A percentile compares a stretch with the other conserved stretches of the same genome.
phyloP scores from a whole-genome alignment of 2,113 vertebrate species.

The Eurypyga helias region DNA sequence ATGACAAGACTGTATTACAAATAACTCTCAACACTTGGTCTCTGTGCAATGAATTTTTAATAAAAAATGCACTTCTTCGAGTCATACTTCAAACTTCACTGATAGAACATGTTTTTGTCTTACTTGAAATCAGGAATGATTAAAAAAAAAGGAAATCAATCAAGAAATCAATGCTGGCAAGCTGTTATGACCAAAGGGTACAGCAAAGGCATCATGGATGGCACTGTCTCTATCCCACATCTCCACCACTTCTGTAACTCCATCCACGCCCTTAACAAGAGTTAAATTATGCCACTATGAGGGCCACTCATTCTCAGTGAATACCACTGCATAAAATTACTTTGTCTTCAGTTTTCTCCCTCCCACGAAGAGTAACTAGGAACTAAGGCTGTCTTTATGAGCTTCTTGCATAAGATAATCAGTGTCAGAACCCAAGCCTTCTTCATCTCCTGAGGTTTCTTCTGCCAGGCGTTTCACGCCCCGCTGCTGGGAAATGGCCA shows the following conservation, averaged over 20 bases:
- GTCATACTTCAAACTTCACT: not conserved
- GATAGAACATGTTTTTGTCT: not conserved
- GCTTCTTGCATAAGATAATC: slow-evolving; percentile 40
- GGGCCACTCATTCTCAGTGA: slow-evolving; percentile 66
- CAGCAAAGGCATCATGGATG: not conserved
- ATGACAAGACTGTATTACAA: not conserved
- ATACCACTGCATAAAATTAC: slow-evolving; percentile 59
- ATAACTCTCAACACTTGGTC: not conserved
- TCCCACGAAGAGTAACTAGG: not conserved
- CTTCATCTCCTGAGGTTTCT: slow-evolving; percentile 29
- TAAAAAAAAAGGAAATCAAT: not conserved
- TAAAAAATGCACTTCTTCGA: not conserved
- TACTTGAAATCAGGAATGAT: not conserved
- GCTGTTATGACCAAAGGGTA: not conserved
- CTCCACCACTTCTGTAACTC: not conserved
- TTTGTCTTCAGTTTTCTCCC: not conserved
- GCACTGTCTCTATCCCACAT: not conserved
- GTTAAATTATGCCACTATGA: slow-evolving; percentile 56
- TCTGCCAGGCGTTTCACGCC: slow-evolving; percentile 82
- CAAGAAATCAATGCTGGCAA: not conserved
- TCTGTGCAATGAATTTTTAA: not conserved
- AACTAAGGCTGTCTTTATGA: not conserved
- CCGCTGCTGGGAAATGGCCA: slow-evolving; percentile 86
- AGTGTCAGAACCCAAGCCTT: not conserved
- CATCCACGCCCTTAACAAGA: not conserved